Evolutionary conservation across 1,140 invertebrate genomes (phyloP), one percentile per base, ranked within the genome.

Genomic region (Tribolium castaneum): DNA sequence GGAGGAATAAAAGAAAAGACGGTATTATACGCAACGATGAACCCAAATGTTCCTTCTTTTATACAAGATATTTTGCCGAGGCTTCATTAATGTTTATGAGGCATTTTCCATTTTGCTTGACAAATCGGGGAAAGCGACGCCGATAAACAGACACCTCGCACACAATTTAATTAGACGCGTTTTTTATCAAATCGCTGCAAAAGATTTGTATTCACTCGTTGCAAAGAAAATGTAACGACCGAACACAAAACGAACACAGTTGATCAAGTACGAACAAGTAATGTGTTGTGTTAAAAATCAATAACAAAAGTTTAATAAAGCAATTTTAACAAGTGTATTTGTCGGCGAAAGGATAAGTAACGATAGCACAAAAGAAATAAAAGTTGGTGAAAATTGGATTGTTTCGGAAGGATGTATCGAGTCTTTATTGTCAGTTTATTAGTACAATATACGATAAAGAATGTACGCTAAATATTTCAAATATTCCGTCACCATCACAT

Each of bases 61-160:
- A 59, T 66, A 66, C 12, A 14, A 30, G 56, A 62, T 62, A 62
- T 62, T 62, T 62, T 25, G 22, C 6, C 3, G 7, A 30, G 34
- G 12, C 30, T 66, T 62, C 56, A 62, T 62, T 62, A 62, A 34
- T 62, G 25, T 56, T 56, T 59, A 59, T 59, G 9, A 59, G 19
- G 54, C 22, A n/a, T 66, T 66, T 66, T 66, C 10, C 59, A 66
- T 66, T 59, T 30, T 66, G 10, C n/a, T 66, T 66, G 30, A 66
- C 56, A 30, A 66, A 66, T 66, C 59, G 59, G 10, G 10, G 25
- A 9, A 35, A 14, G 12, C 2, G 12, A 59, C 9, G 14, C 34
- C 19, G 25, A 35, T 66, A 66, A 66, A 66, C 59, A 66, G 30
- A 12, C 19, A 66, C 30, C 25, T 5, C 12, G 14, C 5, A 25